These are phyloP conservation scores for Laticauda colubrina DNA, from an alignment of 2,113 vertebrate species.

Conservation along the genomic window DNA sequence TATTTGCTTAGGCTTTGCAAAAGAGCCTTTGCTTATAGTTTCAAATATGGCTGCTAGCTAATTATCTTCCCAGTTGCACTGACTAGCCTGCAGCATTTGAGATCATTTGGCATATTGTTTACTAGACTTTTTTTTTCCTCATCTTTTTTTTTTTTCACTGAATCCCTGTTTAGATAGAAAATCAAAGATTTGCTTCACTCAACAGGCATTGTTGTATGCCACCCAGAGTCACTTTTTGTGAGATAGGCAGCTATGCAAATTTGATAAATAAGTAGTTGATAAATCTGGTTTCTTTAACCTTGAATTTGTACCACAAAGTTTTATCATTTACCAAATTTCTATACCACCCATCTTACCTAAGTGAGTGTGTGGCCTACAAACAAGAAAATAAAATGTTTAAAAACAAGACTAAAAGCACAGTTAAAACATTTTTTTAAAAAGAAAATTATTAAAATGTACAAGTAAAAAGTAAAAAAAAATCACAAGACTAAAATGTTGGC, in stretches of 20 bases:
- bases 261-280: constrained; percentile 18
- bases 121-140: constrained; percentile 49
- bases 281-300: constrained; percentile 60
- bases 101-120: constrained; percentile 49
- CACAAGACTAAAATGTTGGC: background rate
- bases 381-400: background rate
- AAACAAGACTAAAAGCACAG: background rate
- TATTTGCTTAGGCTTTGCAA: background rate
- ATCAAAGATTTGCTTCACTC: constrained; percentile 46
- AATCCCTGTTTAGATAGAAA: constrained; percentile 33
- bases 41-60: constrained; percentile 9
- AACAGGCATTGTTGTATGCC: background rate
- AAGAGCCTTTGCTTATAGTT: background rate
- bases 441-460: background rate
- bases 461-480: background rate
- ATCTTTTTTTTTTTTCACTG: constrained; percentile 51
- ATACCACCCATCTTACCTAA: background rate
- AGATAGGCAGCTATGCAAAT: background rate
- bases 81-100: constrained; percentile 40
- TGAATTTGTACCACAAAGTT: constrained; percentile 45
- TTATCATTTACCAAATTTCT: background rate
- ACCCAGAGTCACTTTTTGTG: background rate
- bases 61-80: constrained; percentile 28
- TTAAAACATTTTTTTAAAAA: background rate
- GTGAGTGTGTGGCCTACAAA: background rate